Conservation (phyloP, 2,797 vertebrate species). For the Pipistrellus pygmaeus region DNA sequence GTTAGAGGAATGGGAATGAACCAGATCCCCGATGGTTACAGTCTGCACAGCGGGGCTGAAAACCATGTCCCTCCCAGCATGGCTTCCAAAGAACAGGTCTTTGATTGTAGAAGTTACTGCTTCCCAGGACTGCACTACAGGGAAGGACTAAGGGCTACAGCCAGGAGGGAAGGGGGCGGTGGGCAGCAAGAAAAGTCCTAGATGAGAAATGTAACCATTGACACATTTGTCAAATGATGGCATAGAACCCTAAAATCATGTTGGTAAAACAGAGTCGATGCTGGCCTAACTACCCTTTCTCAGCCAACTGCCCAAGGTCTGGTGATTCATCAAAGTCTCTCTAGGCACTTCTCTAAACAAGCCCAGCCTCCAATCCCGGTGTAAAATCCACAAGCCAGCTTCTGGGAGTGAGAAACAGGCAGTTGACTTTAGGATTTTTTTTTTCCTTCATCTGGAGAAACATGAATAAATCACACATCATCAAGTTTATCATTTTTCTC, state of each 20-base stretch:
- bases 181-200: not conserved
- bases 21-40: constrained; percentile 56
- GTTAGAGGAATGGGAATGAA: constrained; percentile 74
- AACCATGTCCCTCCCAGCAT: constrained; percentile 70
- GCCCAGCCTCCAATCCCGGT: constrained; percentile 62
- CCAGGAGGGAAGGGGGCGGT: not conserved
- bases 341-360: constrained; percentile 74
- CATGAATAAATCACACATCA: constrained; percentile 88
- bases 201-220: constrained; percentile 69
- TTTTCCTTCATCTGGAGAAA: constrained; percentile 83
- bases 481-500: constrained; percentile 88
- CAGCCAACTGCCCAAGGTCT: constrained; percentile 62
- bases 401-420: constrained; percentile 73
- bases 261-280: constrained; percentile 66
- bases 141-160: constrained; percentile 62
- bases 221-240: constrained; percentile 69
- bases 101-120: constrained; percentile 69
- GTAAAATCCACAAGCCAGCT: constrained; percentile 75
- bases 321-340: constrained; percentile 75
- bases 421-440: constrained; percentile 82
- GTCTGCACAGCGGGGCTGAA: constrained; percentile 71
- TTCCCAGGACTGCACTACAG: constrained; percentile 60
- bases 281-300: constrained; percentile 63
- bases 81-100: constrained; percentile 53
- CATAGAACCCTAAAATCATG: constrained; percentile 65